Conservation (phyloP, 1,140 invertebrate genomes). For the Chironomus striatipennis region DNA sequence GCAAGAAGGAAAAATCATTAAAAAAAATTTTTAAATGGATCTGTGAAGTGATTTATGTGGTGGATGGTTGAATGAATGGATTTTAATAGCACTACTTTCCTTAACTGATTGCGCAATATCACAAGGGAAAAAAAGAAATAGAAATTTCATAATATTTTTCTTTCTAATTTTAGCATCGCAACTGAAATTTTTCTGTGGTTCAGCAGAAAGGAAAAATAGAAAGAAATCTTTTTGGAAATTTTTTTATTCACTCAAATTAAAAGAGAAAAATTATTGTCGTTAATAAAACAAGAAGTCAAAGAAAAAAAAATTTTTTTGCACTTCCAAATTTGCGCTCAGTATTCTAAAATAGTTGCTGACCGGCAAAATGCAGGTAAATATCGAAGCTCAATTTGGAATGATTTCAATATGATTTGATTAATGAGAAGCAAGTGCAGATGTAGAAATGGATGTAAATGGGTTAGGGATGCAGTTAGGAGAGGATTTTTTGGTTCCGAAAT, state of each 20-base stretch:
- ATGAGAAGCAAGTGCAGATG: background rate
- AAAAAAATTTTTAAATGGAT: background rate
- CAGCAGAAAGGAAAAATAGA: background rate
- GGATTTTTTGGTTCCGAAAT: background rate
- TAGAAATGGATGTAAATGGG: no score
- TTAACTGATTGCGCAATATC: conserved; percentile 6
- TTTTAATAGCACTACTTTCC: background rate
- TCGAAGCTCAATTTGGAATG: background rate
- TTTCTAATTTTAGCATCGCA: conserved; percentile 1
- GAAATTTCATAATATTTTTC: conserved; percentile 9
- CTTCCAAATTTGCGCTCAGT: background rate
- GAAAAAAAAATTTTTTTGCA: no score
- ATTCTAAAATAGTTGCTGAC: background rate
- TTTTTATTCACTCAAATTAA: background rate
- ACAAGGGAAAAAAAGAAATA: background rate
- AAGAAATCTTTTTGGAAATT: background rate
- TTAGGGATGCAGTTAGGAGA: background rate
- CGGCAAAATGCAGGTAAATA: conserved; percentile 18
- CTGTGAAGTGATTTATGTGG: background rate
- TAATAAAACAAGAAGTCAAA: conserved; percentile 5
- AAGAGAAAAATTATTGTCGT: background rate
- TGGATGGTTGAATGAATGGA: background rate
- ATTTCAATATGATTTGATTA: background rate
- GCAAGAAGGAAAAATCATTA: background rate
- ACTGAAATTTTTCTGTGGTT: conserved; percentile 6